A percentile compares a stretch with the other conserved stretches of the same genome.
Evolutionary conservation across 2,888 invertebrate genomes (phyloP).

Genomic region (Thera britannica): DNA sequence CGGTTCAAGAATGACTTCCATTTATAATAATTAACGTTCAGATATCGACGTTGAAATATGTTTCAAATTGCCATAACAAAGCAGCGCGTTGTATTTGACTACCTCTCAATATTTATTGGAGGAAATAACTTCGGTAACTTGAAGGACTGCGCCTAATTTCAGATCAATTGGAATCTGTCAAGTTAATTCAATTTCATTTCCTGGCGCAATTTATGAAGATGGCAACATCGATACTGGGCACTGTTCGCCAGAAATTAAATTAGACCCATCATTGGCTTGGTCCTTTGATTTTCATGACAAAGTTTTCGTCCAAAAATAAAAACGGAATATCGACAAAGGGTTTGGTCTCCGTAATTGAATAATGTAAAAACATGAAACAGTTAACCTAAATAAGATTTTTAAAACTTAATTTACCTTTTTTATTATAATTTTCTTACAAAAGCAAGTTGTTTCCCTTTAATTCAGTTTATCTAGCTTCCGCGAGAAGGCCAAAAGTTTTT

Average conservation of each 20-base stretch:
- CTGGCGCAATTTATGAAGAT: constrained; percentile 39
- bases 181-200: constrained; percentile 46
- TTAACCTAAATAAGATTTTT: background rate
- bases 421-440: background rate
- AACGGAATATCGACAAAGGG: constrained; percentile 5
- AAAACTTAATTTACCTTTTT: background rate
- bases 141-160: constrained; percentile 55
- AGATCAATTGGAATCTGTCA: constrained; percentile 54
- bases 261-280: constrained; percentile 13
- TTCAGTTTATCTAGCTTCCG: constrained; percentile 5
- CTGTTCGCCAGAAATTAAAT: constrained; percentile 28
- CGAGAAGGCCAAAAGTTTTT: too few species aligned
- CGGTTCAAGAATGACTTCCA: constrained; percentile 38
- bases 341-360: background rate
- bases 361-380: background rate
- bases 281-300: background rate
- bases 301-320: constrained; percentile 1
- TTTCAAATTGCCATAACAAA: constrained; percentile 49
- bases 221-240: constrained; percentile 46
- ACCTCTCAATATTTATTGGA: constrained; percentile 67
- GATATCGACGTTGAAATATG: constrained; percentile 40
- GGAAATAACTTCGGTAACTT: constrained; percentile 59
- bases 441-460: constrained; percentile 5
- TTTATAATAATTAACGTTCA: constrained; percentile 44
- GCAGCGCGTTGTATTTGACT: constrained; percentile 53